phyloP scores from a whole-genome alignment of 1,140 invertebrate genomes.

The Euglossa dilemma region DNA sequence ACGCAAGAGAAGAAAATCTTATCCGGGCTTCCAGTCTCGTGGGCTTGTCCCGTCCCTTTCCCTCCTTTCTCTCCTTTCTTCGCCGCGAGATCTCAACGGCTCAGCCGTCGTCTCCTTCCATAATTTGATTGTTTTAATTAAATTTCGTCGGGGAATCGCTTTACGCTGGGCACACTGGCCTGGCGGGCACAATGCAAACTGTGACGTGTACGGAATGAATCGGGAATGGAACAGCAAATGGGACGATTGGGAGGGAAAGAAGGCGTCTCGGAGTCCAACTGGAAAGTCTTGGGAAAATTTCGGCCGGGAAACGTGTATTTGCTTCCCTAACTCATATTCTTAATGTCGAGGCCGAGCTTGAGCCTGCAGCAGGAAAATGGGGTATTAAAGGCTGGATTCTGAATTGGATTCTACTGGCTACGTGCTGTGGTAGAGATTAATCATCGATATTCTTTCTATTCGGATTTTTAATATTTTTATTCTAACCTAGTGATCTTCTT shows the following conservation, averaged over 20 bases:
- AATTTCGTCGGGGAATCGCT: slow-evolving; percentile 81
- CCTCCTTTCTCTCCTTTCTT: slow-evolving; percentile 66
- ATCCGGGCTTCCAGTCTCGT: slow-evolving; percentile 71
- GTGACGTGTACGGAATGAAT: slow-evolving; percentile 80
- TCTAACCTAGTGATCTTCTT: no score
- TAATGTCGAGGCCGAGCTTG: background rate
- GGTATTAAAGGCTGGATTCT: background rate
- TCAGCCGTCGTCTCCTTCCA: slow-evolving; percentile 79
- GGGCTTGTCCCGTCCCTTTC: slow-evolving; percentile 62
- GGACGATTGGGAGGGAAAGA: slow-evolving; percentile 48
- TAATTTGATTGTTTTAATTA: slow-evolving; percentile 84
- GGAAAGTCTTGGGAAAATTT: slow-evolving; percentile 32
- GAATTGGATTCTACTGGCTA: no score
- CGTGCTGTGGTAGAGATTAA: no score
- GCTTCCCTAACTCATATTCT: background rate
- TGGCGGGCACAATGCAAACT: slow-evolving; percentile 80
- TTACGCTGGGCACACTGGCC: slow-evolving; percentile 80
- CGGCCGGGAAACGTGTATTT: no score
- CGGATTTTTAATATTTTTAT: no score
- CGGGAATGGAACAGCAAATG: slow-evolving; percentile 73
- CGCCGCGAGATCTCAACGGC: slow-evolving; percentile 66
- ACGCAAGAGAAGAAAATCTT: slow-evolving; percentile 76
- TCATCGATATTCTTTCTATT: no score
- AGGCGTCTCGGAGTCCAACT: background rate
- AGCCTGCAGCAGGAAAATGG: background rate